Conservation (phyloP, 2,797 vertebrate genomes). For the Cyprinella venusta region DNA sequence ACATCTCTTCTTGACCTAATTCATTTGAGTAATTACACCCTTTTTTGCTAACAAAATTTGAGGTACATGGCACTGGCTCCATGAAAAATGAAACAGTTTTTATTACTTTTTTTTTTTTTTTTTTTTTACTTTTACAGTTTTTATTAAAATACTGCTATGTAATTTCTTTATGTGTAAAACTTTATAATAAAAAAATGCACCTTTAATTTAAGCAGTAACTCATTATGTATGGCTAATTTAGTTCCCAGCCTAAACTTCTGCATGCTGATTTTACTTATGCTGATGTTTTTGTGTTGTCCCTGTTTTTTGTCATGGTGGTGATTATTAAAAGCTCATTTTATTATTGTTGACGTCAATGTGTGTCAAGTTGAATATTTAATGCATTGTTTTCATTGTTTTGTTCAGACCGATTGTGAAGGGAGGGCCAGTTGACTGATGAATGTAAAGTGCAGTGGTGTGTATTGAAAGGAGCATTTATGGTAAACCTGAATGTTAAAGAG, state of each 20-base stretch:
- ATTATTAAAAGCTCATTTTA: background rate
- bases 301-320: background rate
- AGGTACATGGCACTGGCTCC: background rate
- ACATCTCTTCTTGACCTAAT: background rate
- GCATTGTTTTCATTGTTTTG: background rate
- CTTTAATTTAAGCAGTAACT: background rate
- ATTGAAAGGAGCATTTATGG: too few relatives aligned
- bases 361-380: background rate
- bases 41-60: background rate
- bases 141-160: background rate
- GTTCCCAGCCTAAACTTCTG: background rate
- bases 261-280: conserved; percentile 2
- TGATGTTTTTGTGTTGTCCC: background rate
- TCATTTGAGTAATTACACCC: background rate
- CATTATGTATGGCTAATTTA: background rate
- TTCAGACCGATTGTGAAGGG: too few relatives aligned
- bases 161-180: background rate
- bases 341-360: background rate
- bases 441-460: too few relatives aligned
- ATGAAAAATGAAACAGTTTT: background rate
- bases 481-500: too few relatives aligned
- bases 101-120: background rate
- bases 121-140: background rate
- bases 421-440: too few relatives aligned
- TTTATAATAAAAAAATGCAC: background rate